Evolutionary conservation across 2,113 vertebrate genomes (phyloP), one percentile per base, ranked within the genome.

Genomic region (Tylochromis polylepis): DNA sequence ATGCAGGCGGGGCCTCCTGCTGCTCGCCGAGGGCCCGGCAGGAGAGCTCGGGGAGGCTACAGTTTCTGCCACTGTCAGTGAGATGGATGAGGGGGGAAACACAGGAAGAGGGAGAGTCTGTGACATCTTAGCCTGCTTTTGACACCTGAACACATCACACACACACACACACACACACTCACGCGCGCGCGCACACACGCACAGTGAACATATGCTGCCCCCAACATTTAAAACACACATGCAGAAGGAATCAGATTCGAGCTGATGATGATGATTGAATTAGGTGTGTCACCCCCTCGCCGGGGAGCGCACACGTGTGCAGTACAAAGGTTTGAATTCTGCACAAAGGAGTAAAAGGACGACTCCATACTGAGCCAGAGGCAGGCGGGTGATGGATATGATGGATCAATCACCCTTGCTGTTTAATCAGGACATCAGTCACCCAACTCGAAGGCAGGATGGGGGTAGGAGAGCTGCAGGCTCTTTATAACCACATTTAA

Each of bases 301-400:
- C 24, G 46, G 81, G 83, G 82, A 79, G 57, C 18, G 3, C 85
- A 83, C 90, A 85, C 91, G 84, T 83, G 89, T 86, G 88, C 82
- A 5, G 31, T 8, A 92, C 85, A 91, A 90, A 92, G 83, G 60
- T 16, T 38, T 82, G 78, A 41, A 87, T 92, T 80, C 38, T 43
- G 70, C 85, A 89, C 51, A 95, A 93, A 92, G 79, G 84, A 83
- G 55, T 22, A 34, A 24, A 79, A 84, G 89, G 89, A 89, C 88
- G 91, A 86, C 51, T 12, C 91, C 95, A 92, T 80, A 87, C 96
- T 94, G 95, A 87, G 94, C 81, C 14, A 20, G 24, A 29, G 95
- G 95, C 95, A 94, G 92, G 60, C 12, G 79, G 58, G 88, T 96
- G 96, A 96, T 96, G 95, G 96, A 96, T 95, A 91, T 91, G 88